Conservation (phyloP, 2,113 vertebrate genomes). For the Aplodontia rufa region DNA sequence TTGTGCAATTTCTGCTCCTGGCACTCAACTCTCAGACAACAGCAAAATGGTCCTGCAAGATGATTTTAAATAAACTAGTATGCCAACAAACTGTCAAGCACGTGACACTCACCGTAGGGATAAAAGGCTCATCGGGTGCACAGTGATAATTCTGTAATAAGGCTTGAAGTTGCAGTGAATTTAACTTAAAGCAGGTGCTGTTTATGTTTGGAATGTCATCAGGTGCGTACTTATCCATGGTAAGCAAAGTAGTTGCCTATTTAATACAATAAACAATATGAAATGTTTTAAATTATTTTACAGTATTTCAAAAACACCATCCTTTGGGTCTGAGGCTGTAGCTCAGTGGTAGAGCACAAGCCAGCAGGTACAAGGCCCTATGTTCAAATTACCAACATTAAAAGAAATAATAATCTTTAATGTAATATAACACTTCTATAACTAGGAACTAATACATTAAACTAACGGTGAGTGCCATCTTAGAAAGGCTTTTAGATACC, state of each 20-base stretch:
- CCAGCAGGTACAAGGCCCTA: not conserved
- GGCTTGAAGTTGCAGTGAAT: constrained; percentile 96
- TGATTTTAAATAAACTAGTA: too few species aligned
- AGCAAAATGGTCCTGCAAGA: not conserved
- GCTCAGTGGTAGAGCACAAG: not conserved
- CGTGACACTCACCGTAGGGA: constrained; percentile 86
- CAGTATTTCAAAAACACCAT: not conserved
- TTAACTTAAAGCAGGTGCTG: constrained; percentile 98
- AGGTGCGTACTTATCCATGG: constrained; percentile 97
- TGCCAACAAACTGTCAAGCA: too few species aligned
- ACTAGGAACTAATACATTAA: not conserved
- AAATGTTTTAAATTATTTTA: not conserved
- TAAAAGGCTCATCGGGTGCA: constrained; percentile 96
- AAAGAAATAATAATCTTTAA: not conserved
- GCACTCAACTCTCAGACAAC: not conserved
- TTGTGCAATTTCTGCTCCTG: fast-evolving
- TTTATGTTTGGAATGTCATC: constrained; percentile 95
- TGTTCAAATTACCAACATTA: not conserved
- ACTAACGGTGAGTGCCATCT: not conserved
- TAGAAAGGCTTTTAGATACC: not conserved
- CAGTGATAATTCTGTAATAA: constrained; percentile 97
- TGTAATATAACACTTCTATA: not conserved
- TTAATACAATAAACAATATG: not conserved
- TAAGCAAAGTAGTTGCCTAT: constrained; percentile 97
- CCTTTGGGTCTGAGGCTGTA: not conserved